Evolutionary conservation across 2,113 vertebrate species (phyloP).

Genomic region (Tichodroma muraria): DNA sequence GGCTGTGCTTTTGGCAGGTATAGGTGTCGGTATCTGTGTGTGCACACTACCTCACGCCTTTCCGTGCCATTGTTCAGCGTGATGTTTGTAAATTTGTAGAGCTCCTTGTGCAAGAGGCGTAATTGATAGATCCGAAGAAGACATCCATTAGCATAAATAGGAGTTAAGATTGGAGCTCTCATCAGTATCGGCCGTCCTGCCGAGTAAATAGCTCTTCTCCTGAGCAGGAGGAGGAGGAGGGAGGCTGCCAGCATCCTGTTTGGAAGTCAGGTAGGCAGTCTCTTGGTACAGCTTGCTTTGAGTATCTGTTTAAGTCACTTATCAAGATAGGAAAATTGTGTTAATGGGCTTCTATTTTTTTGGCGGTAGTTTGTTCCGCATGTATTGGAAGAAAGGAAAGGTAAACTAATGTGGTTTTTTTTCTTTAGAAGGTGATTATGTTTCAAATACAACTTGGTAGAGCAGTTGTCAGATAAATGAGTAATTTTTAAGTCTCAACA

Average conservation of each 20-base stretch:
- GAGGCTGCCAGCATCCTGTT: background rate
- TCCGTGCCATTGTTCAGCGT: background rate
- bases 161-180: background rate
- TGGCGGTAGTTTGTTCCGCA: fast-evolving
- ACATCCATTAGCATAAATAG: background rate
- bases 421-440: background rate
- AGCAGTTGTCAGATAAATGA: background rate
- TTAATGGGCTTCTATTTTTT: background rate
- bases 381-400: background rate
- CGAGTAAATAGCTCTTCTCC: background rate
- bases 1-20: background rate
- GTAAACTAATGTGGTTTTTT: background rate
- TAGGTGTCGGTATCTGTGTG: background rate
- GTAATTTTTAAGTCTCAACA: background rate
- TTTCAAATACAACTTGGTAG: background rate
- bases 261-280: background rate
- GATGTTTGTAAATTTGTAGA: background rate
- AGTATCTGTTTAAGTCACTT: background rate
- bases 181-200: background rate
- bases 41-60: background rate
- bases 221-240: background rate
- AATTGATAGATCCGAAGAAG: background rate
- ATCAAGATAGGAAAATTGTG: background rate
- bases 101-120: background rate
- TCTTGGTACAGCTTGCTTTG: background rate